Evolutionary conservation across 2,113 vertebrate species (phyloP), one percentile per base, ranked within the genome.

Genomic region (Egretta garzetta): DNA sequence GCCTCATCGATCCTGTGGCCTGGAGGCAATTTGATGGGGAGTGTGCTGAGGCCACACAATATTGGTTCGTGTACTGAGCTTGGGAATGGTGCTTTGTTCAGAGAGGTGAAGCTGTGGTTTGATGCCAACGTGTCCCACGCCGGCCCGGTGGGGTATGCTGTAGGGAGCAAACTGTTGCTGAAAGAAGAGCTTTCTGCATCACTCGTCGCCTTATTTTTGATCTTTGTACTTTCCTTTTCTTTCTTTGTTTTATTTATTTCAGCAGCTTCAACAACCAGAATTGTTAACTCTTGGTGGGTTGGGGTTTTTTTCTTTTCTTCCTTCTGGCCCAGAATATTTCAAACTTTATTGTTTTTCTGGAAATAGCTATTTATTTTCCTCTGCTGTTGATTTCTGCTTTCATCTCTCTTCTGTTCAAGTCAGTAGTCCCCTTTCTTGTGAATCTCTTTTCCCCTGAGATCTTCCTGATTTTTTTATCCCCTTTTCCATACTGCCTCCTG

Each of bases 321-420:
- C 52, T 93, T 70, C 66, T 85, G 35, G 76, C 84, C 45, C 50
- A 62, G 81, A 91, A 68, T 80, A 66, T 91, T 93, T 88, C 56
- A 49, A 75, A 50, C 43, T n/a, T 66, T 26, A 76, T 66, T 90
- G 77, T 68, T 94, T 94, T 85, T 76, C 58, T 92, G 87, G 74
- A 90, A 88, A 96, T 18, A 80, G 28, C 58, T 85, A 27, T 95
- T 94, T 96, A 10, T 88, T 91, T 94, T 93, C n/a, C 58, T 80
- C 77, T 82, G 70, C 86, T 64, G 39, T 17, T 90, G 58, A 71
- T 73, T 90, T 68, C 62, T 76, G 62, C 87, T 96, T 95, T 93
- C 77, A 86, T 90, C 74, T 88, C 47, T 53, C 68, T 82, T 66
- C 82, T 82, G 33, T 72, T 94, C 71, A 39, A 82, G 39, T 45